Evolutionary conservation across 2,797 vertebrate genomes (phyloP).

Genomic region (Ciconia nigra): DNA sequence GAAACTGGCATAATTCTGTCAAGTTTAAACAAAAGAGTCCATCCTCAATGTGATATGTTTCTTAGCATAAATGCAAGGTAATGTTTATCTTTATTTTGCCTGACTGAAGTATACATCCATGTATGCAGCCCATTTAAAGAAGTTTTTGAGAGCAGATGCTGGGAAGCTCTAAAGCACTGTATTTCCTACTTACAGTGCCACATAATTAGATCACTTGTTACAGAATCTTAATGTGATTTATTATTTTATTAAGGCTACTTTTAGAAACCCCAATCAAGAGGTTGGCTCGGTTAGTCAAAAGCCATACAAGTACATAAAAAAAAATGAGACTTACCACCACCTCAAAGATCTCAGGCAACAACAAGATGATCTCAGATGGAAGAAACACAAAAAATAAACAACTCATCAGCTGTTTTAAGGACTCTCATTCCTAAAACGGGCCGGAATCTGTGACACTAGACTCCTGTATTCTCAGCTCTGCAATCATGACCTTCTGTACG

Average conservation of each 20-base stretch:
- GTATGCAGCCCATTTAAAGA: background rate
- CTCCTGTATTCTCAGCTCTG: background rate
- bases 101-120: background rate
- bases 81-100: background rate
- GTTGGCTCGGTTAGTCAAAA: background rate
- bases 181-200: background rate
- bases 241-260: background rate
- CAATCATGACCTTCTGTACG: background rate
- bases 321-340: background rate
- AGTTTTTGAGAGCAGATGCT: background rate
- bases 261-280: background rate
- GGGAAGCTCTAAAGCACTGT: background rate
- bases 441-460: background rate
- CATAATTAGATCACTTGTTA: background rate
- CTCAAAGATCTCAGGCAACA: background rate
- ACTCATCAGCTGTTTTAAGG: background rate
- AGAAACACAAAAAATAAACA: background rate
- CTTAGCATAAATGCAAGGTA: background rate
- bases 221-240: background rate
- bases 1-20: background rate
- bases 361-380: background rate
- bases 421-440: background rate
- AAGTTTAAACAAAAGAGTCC: background rate
- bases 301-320: background rate
- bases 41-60: background rate